Evolutionary conservation across 1,140 invertebrate genomes (phyloP), one percentile per base, ranked within the genome.

Genomic region (Drosophila nigromelanica): DNA sequence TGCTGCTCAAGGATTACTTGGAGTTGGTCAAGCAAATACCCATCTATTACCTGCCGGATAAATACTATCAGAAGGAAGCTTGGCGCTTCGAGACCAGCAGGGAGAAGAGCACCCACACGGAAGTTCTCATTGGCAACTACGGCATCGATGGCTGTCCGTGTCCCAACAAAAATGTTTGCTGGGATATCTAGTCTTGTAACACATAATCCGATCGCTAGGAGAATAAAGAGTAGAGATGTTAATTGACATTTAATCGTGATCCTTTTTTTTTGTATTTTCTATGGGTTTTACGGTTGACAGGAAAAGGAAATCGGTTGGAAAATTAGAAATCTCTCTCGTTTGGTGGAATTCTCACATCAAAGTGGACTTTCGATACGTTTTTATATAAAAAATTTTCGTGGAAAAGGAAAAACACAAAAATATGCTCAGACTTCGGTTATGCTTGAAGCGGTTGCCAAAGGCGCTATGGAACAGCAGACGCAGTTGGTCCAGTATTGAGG

Each of bases 91-190:
- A 11, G 4, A 73, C 66, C 10, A 76, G 83, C 3, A 62, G 70
- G 33, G 48, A 80, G 5, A 64, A 60, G 73, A 43, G 47, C 7
- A 89, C 83, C 0, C 83, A 89, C 48, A 89, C 83, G 3, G 83
- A 87, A 1, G 48, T 74, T 2, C 39, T 11, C 0, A 77, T 89
- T 7, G 85, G 85, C 12, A 64, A n/a, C 5, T 89, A 48, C 12
- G 83, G 83, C 21, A 60, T 89, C 56, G 83, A 89, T 21, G 83
- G 80, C 10, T 89, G 83, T 72, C 80, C 83, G n/a, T 89, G 83
- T 54, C 5, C 40, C 0, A 47, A 80, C 0, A 89, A 89, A 33
- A 27, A 39, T 0, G 68, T 71, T 5, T 87, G 83, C 69, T 87
- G 74, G 63, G 83, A 87, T 42, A 47, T 75, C 0, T 69, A 61